These are phyloP conservation scores for Poecilia velifera DNA, from an alignment of 2,797 vertebrate genomes.

Conservation along the genomic window DNA sequence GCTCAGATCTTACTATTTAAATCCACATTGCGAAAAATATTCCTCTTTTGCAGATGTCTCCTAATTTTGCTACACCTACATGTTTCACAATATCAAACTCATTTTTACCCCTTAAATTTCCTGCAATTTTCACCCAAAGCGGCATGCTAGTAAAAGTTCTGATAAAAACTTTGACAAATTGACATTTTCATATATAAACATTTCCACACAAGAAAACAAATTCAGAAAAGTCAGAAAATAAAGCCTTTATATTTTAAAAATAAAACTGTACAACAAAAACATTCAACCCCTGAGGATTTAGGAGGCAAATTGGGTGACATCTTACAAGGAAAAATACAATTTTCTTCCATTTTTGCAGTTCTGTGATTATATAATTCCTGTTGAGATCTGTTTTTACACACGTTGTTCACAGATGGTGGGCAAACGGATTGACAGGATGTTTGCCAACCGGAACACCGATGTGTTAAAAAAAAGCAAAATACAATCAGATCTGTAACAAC, in stretches of 20 bases:
- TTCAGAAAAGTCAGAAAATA: background rate
- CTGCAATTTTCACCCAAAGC: too few relatives aligned
- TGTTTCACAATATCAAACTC: background rate
- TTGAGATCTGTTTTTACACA: background rate
- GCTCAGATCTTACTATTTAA: background rate
- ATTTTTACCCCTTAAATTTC: background rate
- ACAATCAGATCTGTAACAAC: background rate
- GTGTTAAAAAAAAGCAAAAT: background rate
- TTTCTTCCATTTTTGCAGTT: background rate
- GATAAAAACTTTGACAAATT: too few relatives aligned
- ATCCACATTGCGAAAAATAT: background rate
- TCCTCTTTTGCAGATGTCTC: background rate
- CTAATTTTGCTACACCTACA: background rate
- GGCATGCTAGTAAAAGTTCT: too few relatives aligned
- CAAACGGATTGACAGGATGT: background rate
- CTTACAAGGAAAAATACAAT: slow-evolving; percentile 16
- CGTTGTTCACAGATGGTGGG: background rate
- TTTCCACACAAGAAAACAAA: background rate
- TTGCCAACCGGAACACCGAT: background rate
- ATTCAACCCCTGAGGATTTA: slow-evolving; percentile 61
- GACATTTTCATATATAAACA: background rate
- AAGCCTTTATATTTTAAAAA: background rate
- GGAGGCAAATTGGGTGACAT: slow-evolving; percentile 64
- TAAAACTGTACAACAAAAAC: slow-evolving; percentile 29
- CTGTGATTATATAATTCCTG: background rate